A percentile compares a stretch with the other conserved stretches of the same genome.
Evolutionary conservation across 2,113 vertebrate species (phyloP).

Genomic region (Oncorhynchus keta): DNA sequence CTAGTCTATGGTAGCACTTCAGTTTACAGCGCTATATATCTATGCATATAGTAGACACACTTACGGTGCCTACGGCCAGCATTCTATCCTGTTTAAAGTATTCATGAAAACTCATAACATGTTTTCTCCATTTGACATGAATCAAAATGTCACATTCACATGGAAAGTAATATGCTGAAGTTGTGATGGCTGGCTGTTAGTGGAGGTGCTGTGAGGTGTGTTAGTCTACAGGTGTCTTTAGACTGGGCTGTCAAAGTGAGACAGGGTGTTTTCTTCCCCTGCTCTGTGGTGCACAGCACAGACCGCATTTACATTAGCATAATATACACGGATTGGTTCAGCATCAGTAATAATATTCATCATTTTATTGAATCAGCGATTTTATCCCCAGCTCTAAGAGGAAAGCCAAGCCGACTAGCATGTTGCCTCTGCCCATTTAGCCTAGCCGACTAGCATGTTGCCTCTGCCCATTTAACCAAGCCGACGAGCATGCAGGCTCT

Average conservation of each 20-base stretch:
- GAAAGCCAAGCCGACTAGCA: slow-evolving; percentile 27
- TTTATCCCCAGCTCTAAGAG: slow-evolving; percentile 23
- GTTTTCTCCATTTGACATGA: background rate
- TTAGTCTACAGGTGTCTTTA: slow-evolving; percentile 3
- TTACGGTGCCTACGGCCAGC: background rate
- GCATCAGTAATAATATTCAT: slow-evolving; percentile 34
- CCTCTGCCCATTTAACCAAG: too few species aligned
- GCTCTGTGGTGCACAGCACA: background rate
- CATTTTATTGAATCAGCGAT: slow-evolving; percentile 45
- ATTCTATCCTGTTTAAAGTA: background rate
- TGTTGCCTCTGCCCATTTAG: too few species aligned
- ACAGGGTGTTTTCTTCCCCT: background rate
- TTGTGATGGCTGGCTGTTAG: background rate
- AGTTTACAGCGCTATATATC: slow-evolving; percentile 29
- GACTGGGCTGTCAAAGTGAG: background rate
- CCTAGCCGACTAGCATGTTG: too few species aligned
- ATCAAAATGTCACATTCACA: too few species aligned
- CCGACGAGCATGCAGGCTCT: background rate
- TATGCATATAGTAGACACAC: background rate
- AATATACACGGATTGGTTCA: slow-evolving; percentile 46
- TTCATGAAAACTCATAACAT: slow-evolving; percentile 7
- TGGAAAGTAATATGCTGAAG: slow-evolving; percentile 3
- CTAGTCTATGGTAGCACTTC: slow-evolving; percentile 19
- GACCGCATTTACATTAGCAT: slow-evolving; percentile 44
- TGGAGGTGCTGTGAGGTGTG: background rate